These are phyloP conservation scores for Cynopterus sphinx DNA, from an alignment of 2,797 vertebrate genomes.

Conservation along the genomic window DNA sequence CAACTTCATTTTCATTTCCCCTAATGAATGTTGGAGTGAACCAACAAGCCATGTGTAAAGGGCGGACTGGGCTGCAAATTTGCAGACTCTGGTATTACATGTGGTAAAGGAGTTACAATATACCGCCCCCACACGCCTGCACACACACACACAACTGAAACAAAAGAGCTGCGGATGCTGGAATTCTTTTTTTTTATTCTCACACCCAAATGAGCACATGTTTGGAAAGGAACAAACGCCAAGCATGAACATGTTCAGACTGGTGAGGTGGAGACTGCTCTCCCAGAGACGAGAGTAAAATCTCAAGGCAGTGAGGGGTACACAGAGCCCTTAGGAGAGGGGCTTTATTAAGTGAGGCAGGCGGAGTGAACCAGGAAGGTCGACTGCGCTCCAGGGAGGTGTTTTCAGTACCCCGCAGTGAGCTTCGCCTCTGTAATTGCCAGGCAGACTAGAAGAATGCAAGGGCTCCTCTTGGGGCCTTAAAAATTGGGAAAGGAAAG, in stretches of 20 bases:
- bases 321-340: too few species aligned
- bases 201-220: background rate
- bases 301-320: background rate
- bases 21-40: background rate
- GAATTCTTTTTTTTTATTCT: conserved; percentile 13
- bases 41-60: background rate
- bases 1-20: background rate
- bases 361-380: background rate
- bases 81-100: background rate
- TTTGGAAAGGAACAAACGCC: background rate
- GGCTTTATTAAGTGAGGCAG: background rate
- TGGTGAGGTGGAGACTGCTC: background rate
- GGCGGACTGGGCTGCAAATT: background rate
- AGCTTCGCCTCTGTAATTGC: background rate
- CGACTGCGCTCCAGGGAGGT: background rate
- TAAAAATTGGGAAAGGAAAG: background rate
- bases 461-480: background rate
- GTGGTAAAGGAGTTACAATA: background rate
- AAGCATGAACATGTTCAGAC: background rate
- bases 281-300: background rate
- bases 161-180: background rate
- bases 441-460: background rate
- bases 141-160: background rate
- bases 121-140: background rate
- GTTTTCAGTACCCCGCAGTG: background rate